Conservation (phyloP, 1,140 invertebrate genomes). For the Potamilus streckersoni region DNA sequence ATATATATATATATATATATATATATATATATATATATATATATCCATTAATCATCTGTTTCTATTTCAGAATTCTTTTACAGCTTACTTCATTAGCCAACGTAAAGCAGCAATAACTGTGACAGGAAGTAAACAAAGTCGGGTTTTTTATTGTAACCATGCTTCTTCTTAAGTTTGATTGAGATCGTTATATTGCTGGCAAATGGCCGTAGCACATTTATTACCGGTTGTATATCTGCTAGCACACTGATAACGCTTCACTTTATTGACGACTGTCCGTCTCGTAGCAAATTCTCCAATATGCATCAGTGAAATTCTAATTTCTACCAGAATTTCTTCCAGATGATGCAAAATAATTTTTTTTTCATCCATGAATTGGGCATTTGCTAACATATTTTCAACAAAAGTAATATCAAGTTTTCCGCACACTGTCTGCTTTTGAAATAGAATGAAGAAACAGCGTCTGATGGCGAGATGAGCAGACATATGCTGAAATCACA, state of each 20-base stretch:
- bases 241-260: constrained; percentile 18
- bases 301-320: constrained; percentile 18
- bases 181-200: constrained; percentile 11
- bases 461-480: constrained; percentile 27
- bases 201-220: constrained; percentile 14
- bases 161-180: constrained; percentile 8
- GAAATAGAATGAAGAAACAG: constrained; percentile 28
- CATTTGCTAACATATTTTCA: not conserved
- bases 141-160: not conserved
- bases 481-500: constrained; percentile 13
- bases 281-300: constrained; percentile 20
- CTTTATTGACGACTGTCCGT: constrained; percentile 9
- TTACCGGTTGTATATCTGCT: constrained; percentile 16
- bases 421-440: not conserved
- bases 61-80: not conserved
- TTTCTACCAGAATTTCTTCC: constrained; percentile 19
- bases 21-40: too few species aligned
- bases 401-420: not conserved
- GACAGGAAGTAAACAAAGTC: constrained; percentile 10
- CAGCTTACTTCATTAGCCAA: constrained; percentile 6
- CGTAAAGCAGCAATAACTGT: constrained; percentile 9
- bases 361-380: not conserved
- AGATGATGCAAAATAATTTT: constrained; percentile 7
- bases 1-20: too few species aligned
- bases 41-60: too few species aligned